Conservation (phyloP, 2,113 vertebrate genomes). For the Mormyrus lacerda region DNA sequence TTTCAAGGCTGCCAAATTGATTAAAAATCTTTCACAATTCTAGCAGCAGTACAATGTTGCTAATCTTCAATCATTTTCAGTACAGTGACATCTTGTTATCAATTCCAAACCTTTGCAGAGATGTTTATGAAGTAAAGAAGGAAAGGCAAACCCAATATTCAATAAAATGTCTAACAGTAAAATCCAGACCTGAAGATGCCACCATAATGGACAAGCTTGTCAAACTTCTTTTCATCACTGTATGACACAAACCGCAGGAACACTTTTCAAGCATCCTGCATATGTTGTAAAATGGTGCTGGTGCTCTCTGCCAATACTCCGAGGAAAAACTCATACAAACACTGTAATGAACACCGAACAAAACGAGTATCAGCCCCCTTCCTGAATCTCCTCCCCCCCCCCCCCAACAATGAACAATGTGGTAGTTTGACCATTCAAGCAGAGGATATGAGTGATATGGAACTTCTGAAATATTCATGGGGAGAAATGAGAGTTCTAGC, state of each 20-base stretch:
- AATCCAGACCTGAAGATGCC: neutral
- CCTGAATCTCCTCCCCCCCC: conserved; percentile 34
- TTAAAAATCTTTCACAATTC: neutral
- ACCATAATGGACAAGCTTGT: neutral
- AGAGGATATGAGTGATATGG: conserved; percentile 60
- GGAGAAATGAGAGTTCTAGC: conserved; percentile 47
- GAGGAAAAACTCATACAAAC: neutral
- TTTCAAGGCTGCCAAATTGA: neutral
- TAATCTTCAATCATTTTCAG: neutral
- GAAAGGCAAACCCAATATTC: neutral
- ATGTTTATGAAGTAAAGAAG: neutral
- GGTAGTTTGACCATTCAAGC: conserved; percentile 49
- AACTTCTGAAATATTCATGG: conserved; percentile 62
- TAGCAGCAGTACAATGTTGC: neutral
- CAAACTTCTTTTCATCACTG: neutral
- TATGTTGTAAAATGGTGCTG: neutral
- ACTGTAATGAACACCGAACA: conserved; percentile 15
- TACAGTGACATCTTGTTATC: neutral
- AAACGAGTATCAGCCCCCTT: conserved; percentile 43
- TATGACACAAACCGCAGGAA: neutral
- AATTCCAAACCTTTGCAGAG: neutral
- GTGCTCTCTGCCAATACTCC: neutral
- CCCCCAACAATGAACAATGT: conserved; percentile 24
- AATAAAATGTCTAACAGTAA: neutral
- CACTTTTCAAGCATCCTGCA: neutral